Conservation (phyloP, 2,888 invertebrate genomes). For the Euspilapteryx auroguttella region DNA sequence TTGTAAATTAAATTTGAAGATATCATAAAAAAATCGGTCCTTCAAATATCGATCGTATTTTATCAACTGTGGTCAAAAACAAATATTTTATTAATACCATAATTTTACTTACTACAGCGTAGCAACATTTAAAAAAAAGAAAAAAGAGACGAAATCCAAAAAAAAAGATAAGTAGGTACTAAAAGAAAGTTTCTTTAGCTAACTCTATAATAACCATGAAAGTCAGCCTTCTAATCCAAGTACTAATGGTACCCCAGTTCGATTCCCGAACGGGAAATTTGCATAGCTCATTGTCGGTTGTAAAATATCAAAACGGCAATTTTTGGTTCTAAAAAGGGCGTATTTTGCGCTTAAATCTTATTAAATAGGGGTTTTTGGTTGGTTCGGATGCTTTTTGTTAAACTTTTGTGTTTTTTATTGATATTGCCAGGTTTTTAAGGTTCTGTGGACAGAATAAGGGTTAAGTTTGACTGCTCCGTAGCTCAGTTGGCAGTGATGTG, state of each 20-base stretch:
- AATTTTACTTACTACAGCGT: too few species aligned
- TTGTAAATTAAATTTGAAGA: too few species aligned
- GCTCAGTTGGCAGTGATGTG: too few species aligned
- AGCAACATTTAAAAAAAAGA: too few species aligned
- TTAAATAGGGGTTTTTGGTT: background rate
- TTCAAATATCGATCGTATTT: too few species aligned
- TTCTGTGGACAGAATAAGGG: background rate
- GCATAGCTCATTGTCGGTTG: conserved; percentile 53
- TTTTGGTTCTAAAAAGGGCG: conserved; percentile 19
- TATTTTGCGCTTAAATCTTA: background rate
- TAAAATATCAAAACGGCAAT: conserved; percentile 18
- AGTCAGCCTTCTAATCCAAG: conserved; percentile 24
- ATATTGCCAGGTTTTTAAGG: background rate
- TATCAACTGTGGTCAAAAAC: too few species aligned
- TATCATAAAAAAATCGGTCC: too few species aligned
- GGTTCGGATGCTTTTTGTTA: background rate
- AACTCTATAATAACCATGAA: conserved; percentile 28
- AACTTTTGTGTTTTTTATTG: background rate
- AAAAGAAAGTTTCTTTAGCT: too few species aligned
- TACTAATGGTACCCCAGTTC: conserved; percentile 30
- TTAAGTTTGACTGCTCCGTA: too few species aligned
- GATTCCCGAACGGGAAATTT: conserved; percentile 26
- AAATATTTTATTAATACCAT: too few species aligned
- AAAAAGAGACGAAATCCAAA: too few species aligned
- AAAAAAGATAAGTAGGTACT: too few species aligned